Evolutionary conservation across 1,140 invertebrate genomes (phyloP).

Genomic region (Drosophila lowei): DNA sequence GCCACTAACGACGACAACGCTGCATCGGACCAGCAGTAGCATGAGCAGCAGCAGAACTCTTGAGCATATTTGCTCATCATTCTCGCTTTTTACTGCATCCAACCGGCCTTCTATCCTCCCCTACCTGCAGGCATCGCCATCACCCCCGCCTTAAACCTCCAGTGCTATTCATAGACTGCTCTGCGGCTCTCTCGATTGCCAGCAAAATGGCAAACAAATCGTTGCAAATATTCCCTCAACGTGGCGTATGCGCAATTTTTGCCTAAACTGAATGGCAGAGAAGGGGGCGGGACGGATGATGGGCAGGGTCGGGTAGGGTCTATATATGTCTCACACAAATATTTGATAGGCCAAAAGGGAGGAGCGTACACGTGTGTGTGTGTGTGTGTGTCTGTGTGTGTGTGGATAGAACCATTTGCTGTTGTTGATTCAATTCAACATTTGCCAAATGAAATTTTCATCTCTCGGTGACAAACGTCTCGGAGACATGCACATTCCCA

Average conservation of each 20-base stretch:
- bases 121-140: neutral
- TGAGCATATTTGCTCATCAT: slow-evolving; percentile 56
- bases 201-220: slow-evolving; percentile 56
- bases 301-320: neutral
- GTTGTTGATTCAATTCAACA: slow-evolving; percentile 49
- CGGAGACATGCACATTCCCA: slow-evolving; percentile 2
- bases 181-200: slow-evolving; percentile 37
- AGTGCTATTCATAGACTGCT: slow-evolving; percentile 33
- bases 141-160: neutral
- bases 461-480: slow-evolving; percentile 33
- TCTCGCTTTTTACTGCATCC: slow-evolving; percentile 28
- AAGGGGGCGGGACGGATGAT: neutral
- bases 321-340: slow-evolving; percentile 26
- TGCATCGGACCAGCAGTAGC: neutral
- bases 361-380: too few relatives aligned
- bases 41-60: slow-evolving; percentile 40
- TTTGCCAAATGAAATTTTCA: slow-evolving; percentile 46
- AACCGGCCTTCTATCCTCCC: too few relatives aligned
- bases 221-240: slow-evolving; percentile 52
- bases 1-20: slow-evolving; percentile 54
- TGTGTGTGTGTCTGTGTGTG: neutral
- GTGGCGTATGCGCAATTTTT: slow-evolving; percentile 70
- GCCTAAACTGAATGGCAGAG: slow-evolving; percentile 15
- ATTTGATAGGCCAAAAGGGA: slow-evolving; percentile 25
- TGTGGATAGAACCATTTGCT: slow-evolving; percentile 38